These are phyloP conservation scores for Pristionchus entomophagus DNA, from an alignment of 2,888 invertebrate species.

Conservation along the genomic window DNA sequence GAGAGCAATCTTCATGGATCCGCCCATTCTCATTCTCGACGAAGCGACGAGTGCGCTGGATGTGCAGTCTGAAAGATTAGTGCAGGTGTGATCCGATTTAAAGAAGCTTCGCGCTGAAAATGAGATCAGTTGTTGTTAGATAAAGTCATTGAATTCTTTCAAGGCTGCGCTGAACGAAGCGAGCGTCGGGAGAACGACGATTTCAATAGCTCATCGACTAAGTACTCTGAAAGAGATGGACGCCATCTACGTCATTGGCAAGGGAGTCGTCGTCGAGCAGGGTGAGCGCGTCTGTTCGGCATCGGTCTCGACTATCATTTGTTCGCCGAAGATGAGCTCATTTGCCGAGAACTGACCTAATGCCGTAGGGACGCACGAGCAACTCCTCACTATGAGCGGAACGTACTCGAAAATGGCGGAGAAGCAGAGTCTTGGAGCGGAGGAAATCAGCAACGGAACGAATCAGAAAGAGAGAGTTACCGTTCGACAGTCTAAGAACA, in stretches of 20 bases:
- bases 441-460: too few species aligned
- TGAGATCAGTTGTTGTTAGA: neutral
- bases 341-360: too few species aligned
- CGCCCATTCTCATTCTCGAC: slow-evolving; percentile 38
- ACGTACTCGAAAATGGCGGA: too few species aligned
- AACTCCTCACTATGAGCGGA: too few species aligned
- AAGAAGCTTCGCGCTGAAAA: too few species aligned
- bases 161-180: slow-evolving; percentile 62
- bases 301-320: neutral
- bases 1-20: slow-evolving; percentile 36
- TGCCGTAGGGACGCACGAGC: neutral
- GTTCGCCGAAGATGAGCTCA: too few species aligned
- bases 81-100: slow-evolving; percentile 36
- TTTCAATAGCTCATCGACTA: slow-evolving; percentile 65
- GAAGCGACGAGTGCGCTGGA: slow-evolving; percentile 43
- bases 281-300: too few species aligned
- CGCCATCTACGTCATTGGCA: slow-evolving; percentile 57
- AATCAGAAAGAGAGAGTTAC: too few species aligned
- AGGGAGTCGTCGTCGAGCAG: slow-evolving; percentile 51
- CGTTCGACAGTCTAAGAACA: too few species aligned
- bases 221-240: slow-evolving; percentile 62
- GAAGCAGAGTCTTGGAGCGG: too few species aligned
- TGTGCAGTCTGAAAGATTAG: slow-evolving; percentile 2
- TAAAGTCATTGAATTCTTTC: neutral
- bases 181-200: slow-evolving; percentile 60